phyloP scores from a whole-genome alignment of 1,140 invertebrate species.

The Habropoda laboriosa region DNA sequence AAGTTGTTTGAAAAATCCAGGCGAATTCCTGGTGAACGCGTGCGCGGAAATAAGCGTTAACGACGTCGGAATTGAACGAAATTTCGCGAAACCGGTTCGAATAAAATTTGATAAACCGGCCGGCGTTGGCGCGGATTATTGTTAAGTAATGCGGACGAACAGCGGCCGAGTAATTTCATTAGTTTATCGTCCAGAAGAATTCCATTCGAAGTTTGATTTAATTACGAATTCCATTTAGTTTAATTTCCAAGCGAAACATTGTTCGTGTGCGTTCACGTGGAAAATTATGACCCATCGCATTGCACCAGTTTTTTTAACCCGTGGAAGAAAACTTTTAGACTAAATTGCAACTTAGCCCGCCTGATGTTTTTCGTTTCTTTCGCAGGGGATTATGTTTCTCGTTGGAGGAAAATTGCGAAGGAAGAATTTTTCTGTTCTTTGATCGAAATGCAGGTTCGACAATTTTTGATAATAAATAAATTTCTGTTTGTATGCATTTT shows the following conservation, averaged over 20 bases:
- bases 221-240: not conserved
- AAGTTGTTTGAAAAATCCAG: not conserved
- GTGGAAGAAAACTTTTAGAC: too few relatives aligned
- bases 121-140: not conserved
- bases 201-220: conserved; percentile 12
- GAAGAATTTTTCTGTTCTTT: too few relatives aligned
- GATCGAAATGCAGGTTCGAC: too few relatives aligned
- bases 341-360: too few relatives aligned
- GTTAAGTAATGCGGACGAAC: not conserved
- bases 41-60: not conserved
- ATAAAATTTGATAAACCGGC: not conserved
- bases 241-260: not conserved
- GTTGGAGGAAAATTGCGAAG: too few relatives aligned
- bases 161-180: not conserved
- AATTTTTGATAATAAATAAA: too few relatives aligned
- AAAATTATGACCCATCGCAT: not conserved
- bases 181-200: not conserved
- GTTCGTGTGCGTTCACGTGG: not conserved
- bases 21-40: not conserved
- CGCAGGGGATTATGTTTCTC: too few relatives aligned
- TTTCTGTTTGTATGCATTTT: too few relatives aligned
- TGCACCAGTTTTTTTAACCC: too few relatives aligned
- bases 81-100: not conserved
- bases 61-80: not conserved
- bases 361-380: too few relatives aligned